Evolutionary conservation across 1,140 invertebrate species (phyloP).

Genomic region (Cheumatopsyche charites): DNA sequence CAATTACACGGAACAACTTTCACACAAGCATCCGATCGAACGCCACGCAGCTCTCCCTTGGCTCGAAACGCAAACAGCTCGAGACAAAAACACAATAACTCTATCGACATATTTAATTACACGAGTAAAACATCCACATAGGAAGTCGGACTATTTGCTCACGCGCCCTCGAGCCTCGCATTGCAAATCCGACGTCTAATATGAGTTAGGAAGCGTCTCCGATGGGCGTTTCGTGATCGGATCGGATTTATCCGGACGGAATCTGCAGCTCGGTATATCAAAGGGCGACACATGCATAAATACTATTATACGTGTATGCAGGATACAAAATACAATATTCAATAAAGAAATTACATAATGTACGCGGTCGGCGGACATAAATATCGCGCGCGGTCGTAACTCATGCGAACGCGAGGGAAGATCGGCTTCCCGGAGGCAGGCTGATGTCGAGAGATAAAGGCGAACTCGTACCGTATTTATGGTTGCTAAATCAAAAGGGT

Average conservation of each 20-base stretch:
- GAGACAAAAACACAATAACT: too few species aligned
- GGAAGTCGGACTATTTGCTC: slow-evolving; percentile 15
- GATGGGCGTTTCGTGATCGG: slow-evolving; percentile 38
- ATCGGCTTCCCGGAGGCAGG: slow-evolving; percentile 38
- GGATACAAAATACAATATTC: slow-evolving; percentile 41
- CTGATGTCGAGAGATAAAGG: slow-evolving; percentile 37
- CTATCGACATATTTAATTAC: too few species aligned
- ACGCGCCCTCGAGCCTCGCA: slow-evolving; percentile 2
- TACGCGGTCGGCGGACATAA: slow-evolving; percentile 42
- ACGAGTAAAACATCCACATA: neutral
- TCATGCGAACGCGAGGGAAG: slow-evolving; percentile 32
- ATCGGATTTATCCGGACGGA: slow-evolving; percentile 39
- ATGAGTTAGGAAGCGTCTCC: slow-evolving; percentile 24
- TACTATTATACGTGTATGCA: neutral
- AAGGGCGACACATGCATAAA: neutral
- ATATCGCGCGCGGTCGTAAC: slow-evolving; percentile 38
- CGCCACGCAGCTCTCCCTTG: too few species aligned
- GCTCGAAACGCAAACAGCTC: too few species aligned
- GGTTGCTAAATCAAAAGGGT: slow-evolving; percentile 28
- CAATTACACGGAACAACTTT: too few species aligned
- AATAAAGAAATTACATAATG: slow-evolving; percentile 48
- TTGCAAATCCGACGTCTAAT: slow-evolving; percentile 8
- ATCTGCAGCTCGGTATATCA: slow-evolving; percentile 36
- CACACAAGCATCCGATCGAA: too few species aligned
- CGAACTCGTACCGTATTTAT: slow-evolving; percentile 34